Conservation (phyloP, 1,140 invertebrate genomes). For the Alviniconcha marisindica region DNA sequence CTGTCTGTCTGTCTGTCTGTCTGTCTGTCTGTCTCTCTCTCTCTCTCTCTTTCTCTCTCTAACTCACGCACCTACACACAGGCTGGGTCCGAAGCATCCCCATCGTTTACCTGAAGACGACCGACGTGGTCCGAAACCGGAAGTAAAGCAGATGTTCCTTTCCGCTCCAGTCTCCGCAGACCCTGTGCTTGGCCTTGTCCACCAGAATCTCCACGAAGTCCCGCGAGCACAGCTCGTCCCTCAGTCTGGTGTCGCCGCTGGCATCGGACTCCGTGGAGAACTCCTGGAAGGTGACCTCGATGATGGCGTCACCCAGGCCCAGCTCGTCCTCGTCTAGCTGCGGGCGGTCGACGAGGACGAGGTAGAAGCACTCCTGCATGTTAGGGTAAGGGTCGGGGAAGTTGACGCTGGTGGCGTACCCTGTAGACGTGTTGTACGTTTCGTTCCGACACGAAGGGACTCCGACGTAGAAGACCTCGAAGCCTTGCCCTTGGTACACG, state of each 20-base stretch:
- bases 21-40: too few species aligned
- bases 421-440: slow-evolving; percentile 36
- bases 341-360: slow-evolving; percentile 32
- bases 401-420: slow-evolving; percentile 42
- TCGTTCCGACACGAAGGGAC: slow-evolving; percentile 49
- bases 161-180: slow-evolving; percentile 55
- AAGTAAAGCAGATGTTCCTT: slow-evolving; percentile 44
- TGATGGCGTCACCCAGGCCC: neutral
- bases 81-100: neutral
- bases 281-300: slow-evolving; percentile 49
- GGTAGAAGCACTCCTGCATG: slow-evolving; percentile 50
- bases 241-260: slow-evolving; percentile 10
- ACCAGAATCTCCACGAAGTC: slow-evolving; percentile 55
- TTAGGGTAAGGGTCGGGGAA: slow-evolving; percentile 53
- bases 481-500: slow-evolving; percentile 46
- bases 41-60: neutral
- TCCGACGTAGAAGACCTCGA: slow-evolving; percentile 42
- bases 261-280: slow-evolving; percentile 50
- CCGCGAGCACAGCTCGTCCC: slow-evolving; percentile 42
- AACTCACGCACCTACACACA: neutral
- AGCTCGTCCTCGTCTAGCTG: too few species aligned
- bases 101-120: slow-evolving; percentile 38
- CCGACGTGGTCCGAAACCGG: slow-evolving; percentile 17
- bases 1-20: too few species aligned
- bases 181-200: slow-evolving; percentile 32